Conservation (phyloP, 2,113 vertebrate genomes). For the Nipponia nippon region DNA sequence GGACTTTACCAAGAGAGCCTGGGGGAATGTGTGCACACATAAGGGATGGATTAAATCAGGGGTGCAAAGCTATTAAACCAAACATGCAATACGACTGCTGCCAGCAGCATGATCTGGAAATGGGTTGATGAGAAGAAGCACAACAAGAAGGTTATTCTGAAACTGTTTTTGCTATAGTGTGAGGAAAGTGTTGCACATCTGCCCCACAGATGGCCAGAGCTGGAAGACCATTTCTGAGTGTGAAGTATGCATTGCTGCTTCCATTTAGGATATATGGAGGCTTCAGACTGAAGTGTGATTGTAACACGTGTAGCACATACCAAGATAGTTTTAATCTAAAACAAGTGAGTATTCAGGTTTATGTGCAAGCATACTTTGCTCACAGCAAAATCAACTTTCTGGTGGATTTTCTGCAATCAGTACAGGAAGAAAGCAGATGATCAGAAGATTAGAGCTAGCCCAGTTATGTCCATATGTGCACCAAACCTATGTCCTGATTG, state of each 20-base stretch:
- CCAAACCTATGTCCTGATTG: not conserved
- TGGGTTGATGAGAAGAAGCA: not conserved
- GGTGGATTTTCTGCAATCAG: not conserved
- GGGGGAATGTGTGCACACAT: not conserved
- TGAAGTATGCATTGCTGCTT: not conserved
- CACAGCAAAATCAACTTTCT: not conserved
- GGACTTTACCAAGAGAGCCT: not conserved
- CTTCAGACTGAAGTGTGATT: not conserved
- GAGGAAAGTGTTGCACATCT: not conserved
- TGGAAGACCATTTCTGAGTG: not conserved
- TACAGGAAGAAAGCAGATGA: not conserved
- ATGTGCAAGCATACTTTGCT: not conserved
- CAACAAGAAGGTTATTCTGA: slow-evolving; percentile 16
- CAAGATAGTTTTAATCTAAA: slow-evolving; percentile 7
- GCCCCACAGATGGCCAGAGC: slow-evolving; percentile 9
- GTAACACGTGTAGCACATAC: not conserved
- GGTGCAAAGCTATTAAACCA: slow-evolving; percentile 11
- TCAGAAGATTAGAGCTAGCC: not conserved
- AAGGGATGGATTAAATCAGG: not conserved
- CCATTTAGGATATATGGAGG: not conserved
- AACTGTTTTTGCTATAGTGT: not conserved
- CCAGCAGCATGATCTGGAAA: not conserved
- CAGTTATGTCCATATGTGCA: not conserved
- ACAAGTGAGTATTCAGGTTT: not conserved
- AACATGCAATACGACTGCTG: slow-evolving; percentile 3